These are phyloP conservation scores for Fulmarus glacialis DNA, from an alignment of 2,113 vertebrate species.

Conservation along the genomic window DNA sequence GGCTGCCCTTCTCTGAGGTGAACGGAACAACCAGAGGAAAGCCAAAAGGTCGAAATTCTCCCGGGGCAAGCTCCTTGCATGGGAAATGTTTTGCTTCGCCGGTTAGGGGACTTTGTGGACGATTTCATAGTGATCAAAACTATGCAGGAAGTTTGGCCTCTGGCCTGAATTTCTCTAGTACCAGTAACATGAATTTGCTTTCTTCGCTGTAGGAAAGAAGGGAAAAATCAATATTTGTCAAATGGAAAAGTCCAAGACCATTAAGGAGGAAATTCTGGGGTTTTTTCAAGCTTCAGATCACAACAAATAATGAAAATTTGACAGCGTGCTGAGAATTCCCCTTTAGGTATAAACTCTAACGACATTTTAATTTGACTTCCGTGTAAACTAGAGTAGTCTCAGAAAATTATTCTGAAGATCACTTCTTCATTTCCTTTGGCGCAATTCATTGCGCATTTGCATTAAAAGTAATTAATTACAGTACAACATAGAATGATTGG, in stretches of 20 bases:
- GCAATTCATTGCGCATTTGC: not conserved
- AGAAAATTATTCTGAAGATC: not conserved
- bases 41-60: not conserved
- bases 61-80: not conserved
- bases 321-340: not conserved
- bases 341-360: not conserved
- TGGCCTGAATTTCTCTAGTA: not conserved
- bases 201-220: not conserved
- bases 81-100: not conserved
- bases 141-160: not conserved
- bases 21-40: not conserved
- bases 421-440: not conserved
- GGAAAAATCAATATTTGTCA: not conserved
- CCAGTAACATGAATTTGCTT: not conserved
- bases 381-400: not conserved
- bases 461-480: not conserved
- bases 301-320: not conserved
- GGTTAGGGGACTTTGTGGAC: fast-evolving
- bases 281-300: not conserved
- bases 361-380: not conserved
- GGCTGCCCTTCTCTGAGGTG: no score
- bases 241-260: not conserved
- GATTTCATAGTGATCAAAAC: not conserved
- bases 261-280: not conserved
- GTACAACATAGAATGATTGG: not conserved